Conservation (phyloP, 2,797 vertebrate genomes). For the Pagetopsis macropterus region DNA sequence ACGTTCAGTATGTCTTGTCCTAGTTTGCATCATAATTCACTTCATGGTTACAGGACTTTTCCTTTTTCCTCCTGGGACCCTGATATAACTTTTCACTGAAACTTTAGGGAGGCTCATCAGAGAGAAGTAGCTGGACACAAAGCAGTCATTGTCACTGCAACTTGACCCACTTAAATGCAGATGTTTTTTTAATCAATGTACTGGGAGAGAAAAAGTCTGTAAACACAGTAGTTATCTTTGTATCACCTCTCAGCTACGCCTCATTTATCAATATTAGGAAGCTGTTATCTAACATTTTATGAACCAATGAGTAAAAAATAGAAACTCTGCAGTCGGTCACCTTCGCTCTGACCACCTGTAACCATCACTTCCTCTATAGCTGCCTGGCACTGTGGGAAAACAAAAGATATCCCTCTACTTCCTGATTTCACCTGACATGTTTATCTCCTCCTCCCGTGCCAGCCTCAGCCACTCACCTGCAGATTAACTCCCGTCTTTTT, state of each 20-base stretch:
- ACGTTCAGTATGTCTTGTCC: slow-evolving; percentile 7
- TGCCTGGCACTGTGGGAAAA: slow-evolving; percentile 33
- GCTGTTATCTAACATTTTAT: slow-evolving; percentile 4
- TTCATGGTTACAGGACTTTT: slow-evolving; percentile 10
- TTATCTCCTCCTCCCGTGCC: slow-evolving; percentile 18
- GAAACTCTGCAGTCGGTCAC: slow-evolving; percentile 4
- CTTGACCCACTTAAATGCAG: neutral
- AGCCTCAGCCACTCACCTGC: neutral
- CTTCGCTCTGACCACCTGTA: neutral
- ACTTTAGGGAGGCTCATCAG: neutral
- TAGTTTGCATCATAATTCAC: slow-evolving; percentile 49
- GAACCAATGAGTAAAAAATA: neutral
- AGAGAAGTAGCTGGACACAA: slow-evolving; percentile 10
- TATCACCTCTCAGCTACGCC: slow-evolving; percentile 12
- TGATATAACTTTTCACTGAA: neutral
- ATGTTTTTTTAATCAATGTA: slow-evolving; percentile 3
- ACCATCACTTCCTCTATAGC: slow-evolving; percentile 65
- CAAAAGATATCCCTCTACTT: slow-evolving; percentile 44
- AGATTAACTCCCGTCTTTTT: neutral
- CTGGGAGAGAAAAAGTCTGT: neutral
- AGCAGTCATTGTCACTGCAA: neutral
- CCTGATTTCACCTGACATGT: slow-evolving; percentile 54
- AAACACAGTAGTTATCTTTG: slow-evolving; percentile 8
- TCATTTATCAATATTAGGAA: slow-evolving; percentile 6
- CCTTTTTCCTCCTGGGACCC: slow-evolving; percentile 27